phyloP scores from a whole-genome alignment of 1,140 invertebrate genomes.

The Hydropsyche tenuis region DNA sequence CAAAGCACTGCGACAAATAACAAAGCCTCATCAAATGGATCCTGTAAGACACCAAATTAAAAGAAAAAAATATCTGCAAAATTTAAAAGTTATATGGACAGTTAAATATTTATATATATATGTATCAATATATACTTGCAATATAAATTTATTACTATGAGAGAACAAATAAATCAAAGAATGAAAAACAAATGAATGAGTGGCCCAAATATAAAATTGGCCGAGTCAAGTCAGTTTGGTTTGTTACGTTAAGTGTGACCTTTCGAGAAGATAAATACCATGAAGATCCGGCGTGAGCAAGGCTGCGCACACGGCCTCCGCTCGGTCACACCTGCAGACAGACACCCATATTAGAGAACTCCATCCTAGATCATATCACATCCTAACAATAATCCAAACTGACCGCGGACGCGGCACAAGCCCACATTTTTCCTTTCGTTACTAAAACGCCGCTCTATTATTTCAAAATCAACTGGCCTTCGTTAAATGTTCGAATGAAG shows the following conservation, averaged over 20 bases:
- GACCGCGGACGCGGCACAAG: constrained; percentile 40
- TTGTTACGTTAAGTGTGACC: constrained; percentile 65
- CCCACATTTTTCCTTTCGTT: constrained; percentile 7
- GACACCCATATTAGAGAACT: constrained; percentile 63
- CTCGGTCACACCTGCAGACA: constrained; percentile 66
- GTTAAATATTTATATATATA: constrained; percentile 55
- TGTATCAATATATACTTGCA: constrained; percentile 9
- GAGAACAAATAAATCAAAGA: constrained; percentile 48
- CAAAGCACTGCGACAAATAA: constrained; percentile 66
- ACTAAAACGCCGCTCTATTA: constrained; percentile 23
- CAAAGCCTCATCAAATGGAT: constrained; percentile 54
- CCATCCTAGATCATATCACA: constrained; percentile 57
- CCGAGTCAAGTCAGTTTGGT: constrained; percentile 64
- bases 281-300: constrained; percentile 63
- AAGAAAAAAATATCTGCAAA: constrained; percentile 61
- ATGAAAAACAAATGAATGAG: constrained; percentile 48
- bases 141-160: constrained; percentile 45
- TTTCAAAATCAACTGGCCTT: neutral
- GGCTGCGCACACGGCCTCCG: constrained; percentile 56
- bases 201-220: constrained; percentile 64
- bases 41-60: constrained; percentile 62
- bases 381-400: constrained; percentile 45
- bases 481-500: constrained; percentile 20
- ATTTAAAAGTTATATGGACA: constrained; percentile 61
- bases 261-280: constrained; percentile 70